phyloP scores from a whole-genome alignment of 2,888 invertebrate species.

The Formica aserva region DNA sequence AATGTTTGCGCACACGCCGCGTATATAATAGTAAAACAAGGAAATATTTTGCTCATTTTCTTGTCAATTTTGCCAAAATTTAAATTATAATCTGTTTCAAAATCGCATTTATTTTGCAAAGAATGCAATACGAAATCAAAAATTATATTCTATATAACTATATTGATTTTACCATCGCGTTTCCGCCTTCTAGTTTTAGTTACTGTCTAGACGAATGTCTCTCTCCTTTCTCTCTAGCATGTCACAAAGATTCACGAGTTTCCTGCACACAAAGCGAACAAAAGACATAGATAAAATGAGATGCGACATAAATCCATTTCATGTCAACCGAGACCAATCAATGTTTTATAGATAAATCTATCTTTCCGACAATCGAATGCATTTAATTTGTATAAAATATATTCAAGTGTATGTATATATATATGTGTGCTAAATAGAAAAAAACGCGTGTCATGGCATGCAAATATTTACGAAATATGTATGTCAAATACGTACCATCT shows the following conservation, averaged over 20 bases:
- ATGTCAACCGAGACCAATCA: not conserved
- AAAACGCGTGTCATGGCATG: not conserved
- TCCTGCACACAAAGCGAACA: conserved; percentile 26
- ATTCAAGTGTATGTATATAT: not conserved
- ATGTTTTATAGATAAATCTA: conserved; percentile 54
- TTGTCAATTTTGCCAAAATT: not conserved
- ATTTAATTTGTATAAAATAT: conserved; percentile 10
- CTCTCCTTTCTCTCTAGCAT: not conserved
- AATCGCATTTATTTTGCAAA: not conserved
- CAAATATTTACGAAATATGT: not conserved
- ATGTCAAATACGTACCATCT: not conserved
- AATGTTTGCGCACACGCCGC: not conserved
- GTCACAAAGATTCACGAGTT: not conserved
- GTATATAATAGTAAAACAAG: not conserved
- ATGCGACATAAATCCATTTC: conserved; percentile 34
- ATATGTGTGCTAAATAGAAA: not conserved
- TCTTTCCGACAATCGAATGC: conserved; percentile 21
- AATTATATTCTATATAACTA: not conserved
- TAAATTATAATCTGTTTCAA: not conserved
- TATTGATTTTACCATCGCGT: not conserved
- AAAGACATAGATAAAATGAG: conserved; percentile 39
- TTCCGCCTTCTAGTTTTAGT: not conserved
- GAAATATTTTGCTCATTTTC: not conserved
- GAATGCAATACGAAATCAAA: not conserved
- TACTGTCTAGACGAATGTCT: conserved; percentile 8